A percentile compares a stretch with the other conserved stretches of the same genome.
Evolutionary conservation across 2,797 vertebrate species (phyloP).

Genomic region (Aphelocoma californica): DNA sequence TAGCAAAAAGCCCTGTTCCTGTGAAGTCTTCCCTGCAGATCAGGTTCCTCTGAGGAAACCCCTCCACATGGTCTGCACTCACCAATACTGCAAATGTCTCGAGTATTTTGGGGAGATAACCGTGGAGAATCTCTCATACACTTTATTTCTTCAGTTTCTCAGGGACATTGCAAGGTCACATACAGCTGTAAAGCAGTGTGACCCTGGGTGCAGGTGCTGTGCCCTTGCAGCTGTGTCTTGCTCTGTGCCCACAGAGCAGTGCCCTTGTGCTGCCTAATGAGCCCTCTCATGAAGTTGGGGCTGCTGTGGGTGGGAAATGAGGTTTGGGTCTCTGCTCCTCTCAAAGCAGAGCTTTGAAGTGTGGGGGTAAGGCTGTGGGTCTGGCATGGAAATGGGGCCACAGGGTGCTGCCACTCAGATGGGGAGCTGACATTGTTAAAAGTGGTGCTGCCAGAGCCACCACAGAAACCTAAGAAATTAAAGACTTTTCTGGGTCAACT

Average conservation of each 20-base stretch:
- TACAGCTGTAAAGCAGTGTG: rapidly evolving
- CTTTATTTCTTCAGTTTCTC: not conserved
- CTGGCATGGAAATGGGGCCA: not conserved
- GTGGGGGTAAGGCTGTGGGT: not conserved
- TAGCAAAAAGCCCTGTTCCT: not conserved
- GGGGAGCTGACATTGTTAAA: not conserved
- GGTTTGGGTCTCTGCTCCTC: not conserved
- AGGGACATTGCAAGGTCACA: not conserved
- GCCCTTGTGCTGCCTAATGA: not conserved
- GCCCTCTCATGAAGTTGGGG: not conserved
- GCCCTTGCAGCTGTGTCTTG: not conserved
- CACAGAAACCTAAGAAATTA: not conserved
- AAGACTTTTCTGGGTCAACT: not conserved
- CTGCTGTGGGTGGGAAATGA: not conserved
- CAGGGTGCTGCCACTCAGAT: rapidly evolving
- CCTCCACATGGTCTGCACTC: not conserved
- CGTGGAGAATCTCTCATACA: not conserved
- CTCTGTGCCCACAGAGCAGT: not conserved
- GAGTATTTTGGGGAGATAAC: not conserved
- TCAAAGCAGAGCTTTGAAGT: not conserved
- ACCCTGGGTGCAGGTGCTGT: not conserved
- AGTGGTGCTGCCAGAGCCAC: not conserved
- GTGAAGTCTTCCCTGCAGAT: not conserved
- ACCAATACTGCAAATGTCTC: not conserved
- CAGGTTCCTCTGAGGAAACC: not conserved